These are phyloP conservation scores for Actenoides hombroni DNA, from an alignment of 2,113 vertebrate species.

Conservation along the genomic window DNA sequence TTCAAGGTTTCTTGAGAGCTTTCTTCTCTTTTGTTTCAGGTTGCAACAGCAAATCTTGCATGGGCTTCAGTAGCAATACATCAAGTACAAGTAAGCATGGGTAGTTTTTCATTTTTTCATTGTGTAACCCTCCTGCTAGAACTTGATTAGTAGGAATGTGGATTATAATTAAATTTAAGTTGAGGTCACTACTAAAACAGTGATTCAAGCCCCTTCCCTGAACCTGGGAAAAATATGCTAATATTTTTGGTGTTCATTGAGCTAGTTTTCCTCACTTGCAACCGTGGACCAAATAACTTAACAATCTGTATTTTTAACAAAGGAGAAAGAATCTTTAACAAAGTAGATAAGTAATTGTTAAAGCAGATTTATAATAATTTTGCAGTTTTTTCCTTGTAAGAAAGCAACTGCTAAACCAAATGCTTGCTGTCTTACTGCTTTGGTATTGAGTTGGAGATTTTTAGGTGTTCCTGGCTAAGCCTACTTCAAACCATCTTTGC, in stretches of 20 bases:
- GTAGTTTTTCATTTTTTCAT: not conserved
- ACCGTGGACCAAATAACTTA: not conserved
- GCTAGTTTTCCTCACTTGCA: not conserved
- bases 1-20: not conserved
- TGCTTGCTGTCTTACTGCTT: not conserved
- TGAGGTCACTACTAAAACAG: not conserved
- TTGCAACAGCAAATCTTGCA: constrained; percentile 95
- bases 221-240: not conserved
- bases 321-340: not conserved
- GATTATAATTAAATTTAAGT: not conserved
- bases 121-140: not conserved
- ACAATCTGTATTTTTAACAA: not conserved
- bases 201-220: not conserved
- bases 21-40: constrained; percentile 73
- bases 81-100: constrained; percentile 90
- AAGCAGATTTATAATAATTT: not conserved
- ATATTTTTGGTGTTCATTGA: not conserved
- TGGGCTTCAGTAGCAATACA: constrained; percentile 98
- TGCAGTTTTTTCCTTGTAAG: not conserved
- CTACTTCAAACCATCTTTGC: not conserved
- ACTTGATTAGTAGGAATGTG: not conserved
- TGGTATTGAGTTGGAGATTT: not conserved
- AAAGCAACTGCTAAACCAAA: not conserved
- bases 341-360: not conserved
- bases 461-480: not conserved